Conservation (phyloP, 1,140 invertebrate species). For the Neodiprion lecontei region DNA sequence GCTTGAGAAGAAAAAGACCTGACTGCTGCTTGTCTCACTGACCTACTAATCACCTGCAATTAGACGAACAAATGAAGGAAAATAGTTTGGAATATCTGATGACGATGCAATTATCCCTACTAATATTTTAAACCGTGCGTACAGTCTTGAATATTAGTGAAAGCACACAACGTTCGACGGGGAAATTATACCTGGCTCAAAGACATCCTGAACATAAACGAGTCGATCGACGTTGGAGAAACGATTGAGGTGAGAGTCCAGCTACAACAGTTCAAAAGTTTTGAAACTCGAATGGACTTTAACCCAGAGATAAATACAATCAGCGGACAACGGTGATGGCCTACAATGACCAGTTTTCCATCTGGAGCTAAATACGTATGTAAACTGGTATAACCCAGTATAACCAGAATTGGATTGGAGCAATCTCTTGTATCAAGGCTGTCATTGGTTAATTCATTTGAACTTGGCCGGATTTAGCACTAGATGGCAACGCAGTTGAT, state of each 20-base stretch:
- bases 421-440: too few species aligned
- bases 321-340: not conserved
- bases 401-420: too few species aligned
- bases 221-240: too few species aligned
- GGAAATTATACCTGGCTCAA: not conserved
- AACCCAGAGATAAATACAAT: not conserved
- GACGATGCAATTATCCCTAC: not conserved
- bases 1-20: conserved; percentile 46
- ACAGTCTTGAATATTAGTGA: too few species aligned
- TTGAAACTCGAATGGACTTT: not conserved
- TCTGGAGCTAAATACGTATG: too few species aligned
- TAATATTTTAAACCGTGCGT: not conserved
- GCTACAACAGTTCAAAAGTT: not conserved
- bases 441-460: too few species aligned
- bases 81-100: not conserved
- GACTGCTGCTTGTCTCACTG: conserved; percentile 21
- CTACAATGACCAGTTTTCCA: too few species aligned
- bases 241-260: not conserved
- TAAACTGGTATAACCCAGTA: too few species aligned
- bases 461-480: too few species aligned
- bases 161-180: not conserved
- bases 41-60: conserved; percentile 37
- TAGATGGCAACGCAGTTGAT: too few species aligned
- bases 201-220: not conserved
- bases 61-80: not conserved